A percentile compares a stretch with the other conserved stretches of the same genome.
Evolutionary conservation across 2,888 invertebrate genomes (phyloP).

Genomic region (Chymomyza procnemis): DNA sequence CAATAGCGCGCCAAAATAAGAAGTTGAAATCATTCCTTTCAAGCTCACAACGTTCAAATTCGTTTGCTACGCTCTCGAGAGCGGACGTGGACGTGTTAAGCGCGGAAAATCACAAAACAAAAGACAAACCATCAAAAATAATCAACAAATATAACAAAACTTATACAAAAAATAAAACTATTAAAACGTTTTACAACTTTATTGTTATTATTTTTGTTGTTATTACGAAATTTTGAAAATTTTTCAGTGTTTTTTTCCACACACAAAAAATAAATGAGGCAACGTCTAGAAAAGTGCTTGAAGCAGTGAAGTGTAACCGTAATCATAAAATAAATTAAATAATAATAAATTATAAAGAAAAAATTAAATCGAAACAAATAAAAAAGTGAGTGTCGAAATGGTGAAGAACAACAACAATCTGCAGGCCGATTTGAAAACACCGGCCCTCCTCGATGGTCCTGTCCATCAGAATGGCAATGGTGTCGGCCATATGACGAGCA

Average conservation of each 20-base stretch:
- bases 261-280: constrained; percentile 34
- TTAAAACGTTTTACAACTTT: constrained; percentile 12
- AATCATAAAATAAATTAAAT: constrained; percentile 20
- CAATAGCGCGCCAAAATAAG: constrained; percentile 75
- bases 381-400: constrained; percentile 44
- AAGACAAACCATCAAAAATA: constrained; percentile 29
- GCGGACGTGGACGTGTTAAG: constrained; percentile 77
- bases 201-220: constrained; percentile 15
- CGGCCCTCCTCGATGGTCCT: constrained; percentile 28
- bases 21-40: constrained; percentile 73
- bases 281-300: constrained; percentile 12
- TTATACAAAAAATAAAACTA: constrained; percentile 34
- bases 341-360: constrained; percentile 20
- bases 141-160: constrained; percentile 26
- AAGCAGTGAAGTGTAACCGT: neutral
- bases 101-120: constrained; percentile 65
- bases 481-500: constrained; percentile 33
- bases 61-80: constrained; percentile 76
- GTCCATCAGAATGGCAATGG: constrained; percentile 21
- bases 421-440: constrained; percentile 26
- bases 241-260: constrained; percentile 1
- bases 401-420: constrained; percentile 68
- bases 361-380: neutral
- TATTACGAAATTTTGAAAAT: neutral
- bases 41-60: constrained; percentile 68